Conservation (phyloP, 2,113 vertebrate genomes). For the Ariopsis seemanni region DNA sequence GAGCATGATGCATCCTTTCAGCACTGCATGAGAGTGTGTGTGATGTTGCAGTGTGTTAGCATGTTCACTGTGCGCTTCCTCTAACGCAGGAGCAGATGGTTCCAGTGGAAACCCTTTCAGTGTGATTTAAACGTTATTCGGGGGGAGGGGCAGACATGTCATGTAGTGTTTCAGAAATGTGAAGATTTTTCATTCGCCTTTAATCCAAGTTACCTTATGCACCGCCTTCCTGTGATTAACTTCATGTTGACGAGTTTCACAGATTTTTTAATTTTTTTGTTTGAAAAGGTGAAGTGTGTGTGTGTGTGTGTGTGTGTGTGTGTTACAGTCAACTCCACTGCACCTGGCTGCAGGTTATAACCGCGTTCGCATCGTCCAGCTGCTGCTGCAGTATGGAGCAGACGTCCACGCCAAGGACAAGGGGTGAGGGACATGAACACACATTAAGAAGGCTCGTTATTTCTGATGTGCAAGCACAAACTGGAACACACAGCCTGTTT, state of each 20-base stretch:
- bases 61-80: background rate
- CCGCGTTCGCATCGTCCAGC: constrained; percentile 94
- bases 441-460: background rate
- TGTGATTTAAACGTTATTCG: background rate
- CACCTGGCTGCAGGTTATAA: constrained; percentile 97
- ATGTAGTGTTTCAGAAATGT: background rate
- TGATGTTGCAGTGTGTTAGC: background rate
- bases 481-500: background rate
- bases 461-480: background rate
- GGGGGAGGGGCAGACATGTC: background rate
- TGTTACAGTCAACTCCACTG: constrained; percentile 89
- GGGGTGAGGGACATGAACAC: constrained; percentile 72
- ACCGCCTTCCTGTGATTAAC: background rate
- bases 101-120: background rate
- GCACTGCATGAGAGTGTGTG: background rate
- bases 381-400: constrained; percentile 95
- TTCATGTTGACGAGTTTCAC: background rate
- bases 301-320: constrained; percentile 21
- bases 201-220: background rate
- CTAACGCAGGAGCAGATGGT: background rate
- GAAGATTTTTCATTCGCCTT: background rate
- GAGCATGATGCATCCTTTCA: constrained; percentile 8
- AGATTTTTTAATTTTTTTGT: background rate
- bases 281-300: background rate
- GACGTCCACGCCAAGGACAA: constrained; percentile 98